Percentiles rank a stretch among this genome's conserved stretches.
These are phyloP conservation scores for Drosophila tsacasi DNA, from an alignment of 1,140 invertebrate genomes.

Conservation along the genomic window DNA sequence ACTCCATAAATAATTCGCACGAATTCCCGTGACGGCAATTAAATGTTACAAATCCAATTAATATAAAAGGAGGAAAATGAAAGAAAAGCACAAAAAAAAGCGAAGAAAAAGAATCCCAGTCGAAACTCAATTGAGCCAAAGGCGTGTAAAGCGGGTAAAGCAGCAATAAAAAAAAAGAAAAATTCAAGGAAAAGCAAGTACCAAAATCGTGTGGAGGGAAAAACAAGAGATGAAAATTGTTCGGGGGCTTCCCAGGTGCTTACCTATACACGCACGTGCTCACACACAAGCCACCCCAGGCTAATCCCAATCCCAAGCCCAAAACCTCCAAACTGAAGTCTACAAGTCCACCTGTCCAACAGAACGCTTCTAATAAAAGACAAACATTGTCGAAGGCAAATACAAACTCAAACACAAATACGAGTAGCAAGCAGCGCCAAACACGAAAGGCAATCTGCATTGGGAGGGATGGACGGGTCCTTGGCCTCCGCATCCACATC, in stretches of 20 bases:
- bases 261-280: constrained; percentile 13
- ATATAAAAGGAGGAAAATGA: constrained; percentile 35
- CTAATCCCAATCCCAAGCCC: background rate
- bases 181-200: constrained; percentile 2
- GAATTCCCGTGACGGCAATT: constrained; percentile 57
- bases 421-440: constrained; percentile 17
- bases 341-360: constrained; percentile 20
- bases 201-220: constrained; percentile 7
- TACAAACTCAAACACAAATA: constrained; percentile 57
- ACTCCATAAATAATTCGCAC: constrained; percentile 60
- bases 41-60: constrained; percentile 66
- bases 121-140: constrained; percentile 61
- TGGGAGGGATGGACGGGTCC: constrained; percentile 5
- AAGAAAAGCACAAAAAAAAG: background rate
- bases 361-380: constrained; percentile 74
- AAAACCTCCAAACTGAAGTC: constrained; percentile 3
- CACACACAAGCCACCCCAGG: background rate
- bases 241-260: constrained; percentile 20
- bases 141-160: constrained; percentile 41
- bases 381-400: constrained; percentile 68
- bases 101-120: constrained; percentile 17
- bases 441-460: constrained; percentile 47
- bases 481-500: constrained; percentile 2
- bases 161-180: constrained; percentile 5
- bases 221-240: constrained; percentile 42